These are phyloP conservation scores for Sympetrum striolatum DNA, from an alignment of 2,888 invertebrate genomes.

Conservation along the genomic window DNA sequence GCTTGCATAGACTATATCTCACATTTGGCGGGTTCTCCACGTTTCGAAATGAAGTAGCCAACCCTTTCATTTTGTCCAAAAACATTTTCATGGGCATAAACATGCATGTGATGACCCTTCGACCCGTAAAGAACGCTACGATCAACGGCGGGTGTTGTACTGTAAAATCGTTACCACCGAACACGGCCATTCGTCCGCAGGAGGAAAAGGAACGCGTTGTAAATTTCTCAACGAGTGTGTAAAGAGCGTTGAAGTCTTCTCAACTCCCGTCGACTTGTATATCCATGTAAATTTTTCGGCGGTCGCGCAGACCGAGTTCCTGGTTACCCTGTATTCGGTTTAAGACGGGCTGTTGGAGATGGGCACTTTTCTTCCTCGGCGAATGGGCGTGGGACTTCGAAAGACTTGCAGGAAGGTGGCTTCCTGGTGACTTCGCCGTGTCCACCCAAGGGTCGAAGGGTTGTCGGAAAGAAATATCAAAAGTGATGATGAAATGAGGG, in stretches of 20 bases:
- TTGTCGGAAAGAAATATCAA: background rate
- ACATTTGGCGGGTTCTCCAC: background rate
- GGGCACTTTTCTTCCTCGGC: background rate
- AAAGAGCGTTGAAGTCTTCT: background rate
- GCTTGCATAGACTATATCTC: conserved; percentile 4
- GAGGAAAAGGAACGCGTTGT: background rate
- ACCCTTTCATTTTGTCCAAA: background rate
- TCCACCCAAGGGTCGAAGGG: background rate
- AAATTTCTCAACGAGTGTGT: background rate
- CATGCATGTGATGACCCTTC: background rate
- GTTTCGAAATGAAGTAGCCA: background rate
- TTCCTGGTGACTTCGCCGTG: background rate
- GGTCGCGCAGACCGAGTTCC: conserved; percentile 15
- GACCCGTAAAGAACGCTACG: background rate
- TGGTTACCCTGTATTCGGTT: conserved; percentile 6
- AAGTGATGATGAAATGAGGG: background rate
- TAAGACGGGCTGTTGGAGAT: background rate
- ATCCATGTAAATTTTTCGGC: conserved; percentile 27
- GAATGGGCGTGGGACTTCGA: background rate
- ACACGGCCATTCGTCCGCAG: background rate
- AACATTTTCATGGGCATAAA: background rate
- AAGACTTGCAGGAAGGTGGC: background rate
- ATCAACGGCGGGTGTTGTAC: background rate
- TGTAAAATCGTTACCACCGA: background rate
- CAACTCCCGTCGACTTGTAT: background rate